Conservation (phyloP, 2,888 invertebrate genomes). For the Apocheima hispidaria region DNA sequence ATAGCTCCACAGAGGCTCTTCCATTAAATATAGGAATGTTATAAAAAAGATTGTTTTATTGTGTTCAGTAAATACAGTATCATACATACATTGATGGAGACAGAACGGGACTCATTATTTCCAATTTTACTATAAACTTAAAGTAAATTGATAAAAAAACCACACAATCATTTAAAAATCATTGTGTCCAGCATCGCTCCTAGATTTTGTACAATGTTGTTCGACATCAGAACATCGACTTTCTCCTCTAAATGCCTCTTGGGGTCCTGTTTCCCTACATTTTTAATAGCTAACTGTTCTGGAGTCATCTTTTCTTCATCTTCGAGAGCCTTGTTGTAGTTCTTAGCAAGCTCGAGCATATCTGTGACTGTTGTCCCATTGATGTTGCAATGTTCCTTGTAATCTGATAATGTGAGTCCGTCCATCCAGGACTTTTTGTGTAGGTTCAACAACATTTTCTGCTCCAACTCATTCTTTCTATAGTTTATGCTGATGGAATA, state of each 20-base stretch:
- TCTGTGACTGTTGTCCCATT: conserved; percentile 98
- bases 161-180: conserved; percentile 81
- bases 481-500: conserved; percentile 99
- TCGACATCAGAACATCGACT: conserved; percentile 98
- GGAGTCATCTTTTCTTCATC: conserved; percentile 99
- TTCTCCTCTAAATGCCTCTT: conserved; percentile 99
- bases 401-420: conserved; percentile 95
- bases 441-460: conserved; percentile 99
- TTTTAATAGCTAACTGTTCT: conserved; percentile 99
- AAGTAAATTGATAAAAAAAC: conserved; percentile 56
- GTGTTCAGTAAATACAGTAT: conserved; percentile 70
- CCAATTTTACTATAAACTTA: conserved; percentile 70
- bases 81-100: conserved; percentile 64
- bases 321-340: conserved; percentile 98
- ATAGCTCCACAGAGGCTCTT: conserved; percentile 72
- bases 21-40: conserved; percentile 53
- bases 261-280: conserved; percentile 99
- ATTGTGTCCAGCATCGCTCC: conserved; percentile 96
- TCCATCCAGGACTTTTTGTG: conserved; percentile 99
- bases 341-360: conserved; percentile 98
- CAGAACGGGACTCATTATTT: conserved; percentile 65
- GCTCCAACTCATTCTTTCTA: conserved; percentile 99
- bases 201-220: conserved; percentile 98
- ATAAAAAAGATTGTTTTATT: conserved; percentile 72
- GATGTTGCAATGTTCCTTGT: conserved; percentile 95